Percentiles rank a stretch among this genome's conserved stretches.
Conservation (phyloP, 2,113 vertebrate genomes). For the Oreochromis niloticus region DNA sequence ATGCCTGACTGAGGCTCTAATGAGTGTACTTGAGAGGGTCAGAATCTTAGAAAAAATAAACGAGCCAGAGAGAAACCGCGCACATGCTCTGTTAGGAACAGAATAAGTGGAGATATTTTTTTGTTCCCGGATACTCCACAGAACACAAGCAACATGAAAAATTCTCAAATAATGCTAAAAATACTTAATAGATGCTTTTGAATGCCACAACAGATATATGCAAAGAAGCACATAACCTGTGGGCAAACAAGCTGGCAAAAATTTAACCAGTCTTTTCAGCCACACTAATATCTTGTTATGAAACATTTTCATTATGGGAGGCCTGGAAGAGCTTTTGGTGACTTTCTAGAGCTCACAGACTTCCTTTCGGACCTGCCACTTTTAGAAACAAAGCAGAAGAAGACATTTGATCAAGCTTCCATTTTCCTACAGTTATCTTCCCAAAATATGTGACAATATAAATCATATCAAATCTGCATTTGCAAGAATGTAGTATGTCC, state of each 20-base stretch:
- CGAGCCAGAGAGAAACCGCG: neutral
- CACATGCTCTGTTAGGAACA: neutral
- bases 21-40: slow-evolving; percentile 18
- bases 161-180: neutral
- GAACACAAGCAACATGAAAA: neutral
- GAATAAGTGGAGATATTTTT: neutral
- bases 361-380: neutral
- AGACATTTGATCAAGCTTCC: neutral
- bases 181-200: neutral
- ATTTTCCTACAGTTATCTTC: neutral
- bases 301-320: neutral
- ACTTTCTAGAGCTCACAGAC: neutral
- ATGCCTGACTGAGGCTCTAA: slow-evolving; percentile 24
- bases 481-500: neutral
- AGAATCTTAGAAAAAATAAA: neutral
- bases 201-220: neutral
- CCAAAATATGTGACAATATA: neutral
- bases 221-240: neutral
- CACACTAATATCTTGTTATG: neutral
- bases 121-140: neutral
- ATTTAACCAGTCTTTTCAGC: neutral
- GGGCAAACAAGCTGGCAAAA: neutral
- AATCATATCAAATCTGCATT: neutral
- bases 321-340: neutral
- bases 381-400: neutral